These are phyloP conservation scores for Parasteatoda tepidariorum DNA, from an alignment of 1,140 invertebrate species.

Conservation along the genomic window DNA sequence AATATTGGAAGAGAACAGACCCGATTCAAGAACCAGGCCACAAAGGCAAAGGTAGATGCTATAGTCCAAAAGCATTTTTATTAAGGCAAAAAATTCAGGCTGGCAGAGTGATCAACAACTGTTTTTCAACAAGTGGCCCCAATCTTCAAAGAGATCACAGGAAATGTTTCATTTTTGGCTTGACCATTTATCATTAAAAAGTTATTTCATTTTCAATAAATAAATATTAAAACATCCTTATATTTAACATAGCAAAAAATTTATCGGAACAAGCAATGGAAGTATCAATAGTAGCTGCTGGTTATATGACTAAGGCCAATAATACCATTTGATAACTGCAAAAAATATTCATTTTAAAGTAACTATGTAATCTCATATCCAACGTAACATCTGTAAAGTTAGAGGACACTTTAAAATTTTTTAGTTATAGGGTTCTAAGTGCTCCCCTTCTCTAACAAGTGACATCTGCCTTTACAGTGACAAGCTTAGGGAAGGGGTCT, in stretches of 20 bases:
- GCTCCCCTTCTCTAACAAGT: conserved; percentile 46
- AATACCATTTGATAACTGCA: conserved; percentile 52
- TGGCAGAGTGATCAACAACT: conserved; percentile 60
- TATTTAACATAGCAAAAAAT: conserved; percentile 53
- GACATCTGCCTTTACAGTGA: conserved; percentile 43
- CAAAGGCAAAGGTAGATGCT: conserved; percentile 46
- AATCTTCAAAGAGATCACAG: conserved; percentile 58
- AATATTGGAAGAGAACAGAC: conserved; percentile 57
- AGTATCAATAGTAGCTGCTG: conserved; percentile 55
- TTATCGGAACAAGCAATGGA: conserved; percentile 58
- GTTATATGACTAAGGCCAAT: conserved; percentile 55
- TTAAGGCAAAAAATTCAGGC: conserved; percentile 60
- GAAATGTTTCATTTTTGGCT: conserved; percentile 55
- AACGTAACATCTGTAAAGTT: conserved; percentile 49
- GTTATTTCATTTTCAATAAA: conserved; percentile 41
- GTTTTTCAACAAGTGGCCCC: conserved; percentile 61
- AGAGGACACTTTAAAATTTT: conserved; percentile 47
- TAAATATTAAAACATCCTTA: conserved; percentile 60
- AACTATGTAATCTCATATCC: conserved; percentile 47
- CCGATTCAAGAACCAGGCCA: conserved; percentile 33
- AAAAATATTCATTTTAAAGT: conserved; percentile 43
- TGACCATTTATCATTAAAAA: conserved; percentile 49
- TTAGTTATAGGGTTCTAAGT: neutral
- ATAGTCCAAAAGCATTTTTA: conserved; percentile 51
- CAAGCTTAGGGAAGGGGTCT: neutral